Evolutionary conservation across 2,888 invertebrate genomes (phyloP).

Genomic region (Acheta domesticus): DNA sequence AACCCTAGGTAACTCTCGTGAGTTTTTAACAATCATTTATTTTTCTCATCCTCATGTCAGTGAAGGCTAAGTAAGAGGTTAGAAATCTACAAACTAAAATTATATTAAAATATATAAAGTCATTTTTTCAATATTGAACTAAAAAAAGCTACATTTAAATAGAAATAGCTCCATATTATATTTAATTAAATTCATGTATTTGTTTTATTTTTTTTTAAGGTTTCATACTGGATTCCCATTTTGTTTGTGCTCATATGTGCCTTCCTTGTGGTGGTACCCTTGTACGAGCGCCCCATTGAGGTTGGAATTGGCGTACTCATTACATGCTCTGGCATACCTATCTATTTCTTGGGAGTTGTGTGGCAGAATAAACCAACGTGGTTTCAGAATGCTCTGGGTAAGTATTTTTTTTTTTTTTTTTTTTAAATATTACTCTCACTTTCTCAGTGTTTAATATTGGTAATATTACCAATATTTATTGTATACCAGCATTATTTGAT

Average conservation of each 20-base stretch:
- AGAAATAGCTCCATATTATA: no score
- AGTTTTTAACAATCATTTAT: no score
- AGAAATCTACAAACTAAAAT: no score
- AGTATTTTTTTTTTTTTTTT: constrained; percentile 42
- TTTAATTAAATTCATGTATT: no score
- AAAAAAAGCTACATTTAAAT: no score
- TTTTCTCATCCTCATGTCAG: no score
- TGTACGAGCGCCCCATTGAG: constrained; percentile 73
- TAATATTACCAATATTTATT: no score
- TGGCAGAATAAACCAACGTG: constrained; percentile 63
- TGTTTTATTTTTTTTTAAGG: constrained; percentile 49
- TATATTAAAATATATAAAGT: no score
- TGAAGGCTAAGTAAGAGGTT: no score
- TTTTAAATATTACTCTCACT: not conserved
- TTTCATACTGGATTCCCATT: constrained; percentile 69
- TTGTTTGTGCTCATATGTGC: constrained; percentile 71
- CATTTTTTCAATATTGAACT: no score
- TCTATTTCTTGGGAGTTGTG: constrained; percentile 69
- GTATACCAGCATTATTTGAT: no score
- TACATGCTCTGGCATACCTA: constrained; percentile 78
- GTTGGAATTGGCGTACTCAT: constrained; percentile 75
- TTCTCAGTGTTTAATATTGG: not conserved
- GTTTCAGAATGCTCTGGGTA: constrained; percentile 61
- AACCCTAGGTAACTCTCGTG: no score
- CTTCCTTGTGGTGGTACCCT: constrained; percentile 75